Percentiles rank a stretch among this genome's conserved stretches.
phyloP scores from a whole-genome alignment of 2,888 invertebrate species.

The Chrysolina americana region DNA sequence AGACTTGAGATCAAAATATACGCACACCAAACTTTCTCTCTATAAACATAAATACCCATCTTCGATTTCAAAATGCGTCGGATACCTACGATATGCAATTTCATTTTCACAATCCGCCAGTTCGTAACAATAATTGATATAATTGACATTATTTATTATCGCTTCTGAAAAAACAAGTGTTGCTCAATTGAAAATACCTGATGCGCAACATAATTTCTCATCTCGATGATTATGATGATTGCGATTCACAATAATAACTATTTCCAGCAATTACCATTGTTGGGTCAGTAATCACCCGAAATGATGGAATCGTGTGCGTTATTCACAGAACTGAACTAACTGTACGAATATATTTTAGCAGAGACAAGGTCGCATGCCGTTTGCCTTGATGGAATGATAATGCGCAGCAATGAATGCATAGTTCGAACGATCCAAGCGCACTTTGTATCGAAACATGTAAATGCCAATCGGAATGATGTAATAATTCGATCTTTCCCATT shows the following conservation, averaged over 20 bases:
- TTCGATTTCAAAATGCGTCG: background rate
- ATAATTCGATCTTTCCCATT: too few species aligned
- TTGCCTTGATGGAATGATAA: background rate
- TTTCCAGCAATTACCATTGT: conserved; percentile 6
- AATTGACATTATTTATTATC: too few species aligned
- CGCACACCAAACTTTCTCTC: too few species aligned
- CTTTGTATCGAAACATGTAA: too few species aligned
- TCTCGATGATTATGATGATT: background rate
- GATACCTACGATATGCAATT: background rate
- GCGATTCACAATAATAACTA: background rate
- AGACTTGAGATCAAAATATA: too few species aligned
- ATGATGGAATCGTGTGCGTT: background rate
- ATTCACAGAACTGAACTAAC: background rate
- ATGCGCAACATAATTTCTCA: background rate
- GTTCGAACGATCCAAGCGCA: too few species aligned
- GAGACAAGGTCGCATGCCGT: conserved; percentile 2
- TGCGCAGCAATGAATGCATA: too few species aligned
- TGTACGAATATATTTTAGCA: conserved; percentile 13
- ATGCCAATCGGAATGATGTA: too few species aligned
- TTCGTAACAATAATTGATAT: background rate
- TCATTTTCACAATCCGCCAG: background rate
- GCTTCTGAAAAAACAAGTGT: conserved; percentile 1
- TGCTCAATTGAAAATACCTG: conserved; percentile 7
- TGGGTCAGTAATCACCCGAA: background rate
- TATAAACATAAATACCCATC: background rate